Base-by-base conservation (phyloP, 2,888 invertebrate genomes). In the Creontiades dilutus region DNA sequence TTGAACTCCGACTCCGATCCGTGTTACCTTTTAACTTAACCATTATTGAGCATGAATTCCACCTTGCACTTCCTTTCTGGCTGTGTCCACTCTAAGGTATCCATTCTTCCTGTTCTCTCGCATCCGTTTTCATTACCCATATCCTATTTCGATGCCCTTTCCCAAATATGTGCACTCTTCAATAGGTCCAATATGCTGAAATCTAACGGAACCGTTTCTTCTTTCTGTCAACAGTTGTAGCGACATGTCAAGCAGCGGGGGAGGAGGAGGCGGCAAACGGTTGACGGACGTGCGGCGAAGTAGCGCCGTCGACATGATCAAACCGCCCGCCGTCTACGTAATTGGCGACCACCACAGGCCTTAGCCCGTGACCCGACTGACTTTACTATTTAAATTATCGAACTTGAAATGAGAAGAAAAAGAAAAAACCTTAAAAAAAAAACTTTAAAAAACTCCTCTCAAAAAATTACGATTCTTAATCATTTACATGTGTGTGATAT, bases 331-430 rank as follows among this genome's bases (percentile, higher is more conserved):
- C 68, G 86, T 89, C 81, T 89, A 81, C 89, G 80, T 89, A 19
- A 89, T 89, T 28, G 89, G 89, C 37, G 89, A 81, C 28, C 89
- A 89, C 68, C 89, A 89, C 80, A 80, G 89, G 89, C 89, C 89
- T 47, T 89, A 89, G 89, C 89, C 89, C 37, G 37, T 55, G 85
- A 55, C 86, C 82, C 27, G 47, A 82, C 82, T 82, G 78, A 78
- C 78, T 78, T 68, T 23, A 89, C 61, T 81, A 89, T 89, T 89
- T 89, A 89, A 89, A 89, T 89, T 55, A 61, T 55, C 81, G 52
- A 89, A 80, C 68, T 52, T 57, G 68, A 75, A 86, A 68, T 68
- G 19, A 68, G 68, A 68, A 23, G 68, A 68, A 57, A n/a, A 57
- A 57, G 4, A 68, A 68, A 68, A 19, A 23, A 23, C 47, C 46